Evolutionary conservation across 2,113 vertebrate genomes (phyloP), one percentile per base, ranked within the genome.

Genomic region (Nibea albiflora): DNA sequence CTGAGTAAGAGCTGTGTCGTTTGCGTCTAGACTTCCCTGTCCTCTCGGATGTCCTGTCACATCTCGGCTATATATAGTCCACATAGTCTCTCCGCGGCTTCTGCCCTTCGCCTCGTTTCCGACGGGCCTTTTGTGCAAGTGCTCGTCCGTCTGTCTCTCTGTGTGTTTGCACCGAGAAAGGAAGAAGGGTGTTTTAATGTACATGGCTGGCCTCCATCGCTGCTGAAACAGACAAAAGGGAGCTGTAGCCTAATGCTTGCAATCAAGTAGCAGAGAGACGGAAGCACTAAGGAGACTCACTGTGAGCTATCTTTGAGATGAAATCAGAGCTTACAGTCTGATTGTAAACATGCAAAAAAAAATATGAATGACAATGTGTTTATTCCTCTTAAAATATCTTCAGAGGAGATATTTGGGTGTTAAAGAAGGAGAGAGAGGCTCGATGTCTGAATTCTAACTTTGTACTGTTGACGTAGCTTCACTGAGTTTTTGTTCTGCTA

Each of bases 1-100:
- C 39, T 76, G 53, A 74, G 56, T 67, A 62, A 61, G 76, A 64
- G 75, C 70, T 83, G 49, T 74, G 84, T 70, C 22, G 65, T 87
- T 91, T 82, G 47, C 81, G 89, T 89, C 91, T 90, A 88, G 88
- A 91, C 89, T 83, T 88, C 83, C 87, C 73, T 76, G 77, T 88
- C 84, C 74, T 89, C 76, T 91, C 84, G 85, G 89, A 91, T 89
- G 90, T 93, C 90, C 87, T 92, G 90, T 89, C 84, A 92, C 86
- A 85, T 89, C 78, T 83, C 75, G 24, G 87, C 85, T 93, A 93
- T 92, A 92, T 88, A 84, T 92, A 93, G 91, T 69, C 77, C 9
- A 49, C 63, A 57, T 81, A 67, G 81, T 84, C 81, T 80, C 78
- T 57, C 61, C 52, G n/a, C 53, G 70, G 68, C 69, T 50, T 81